phyloP scores from a whole-genome alignment of 2,113 vertebrate species.

The Ceyx margarethae region DNA sequence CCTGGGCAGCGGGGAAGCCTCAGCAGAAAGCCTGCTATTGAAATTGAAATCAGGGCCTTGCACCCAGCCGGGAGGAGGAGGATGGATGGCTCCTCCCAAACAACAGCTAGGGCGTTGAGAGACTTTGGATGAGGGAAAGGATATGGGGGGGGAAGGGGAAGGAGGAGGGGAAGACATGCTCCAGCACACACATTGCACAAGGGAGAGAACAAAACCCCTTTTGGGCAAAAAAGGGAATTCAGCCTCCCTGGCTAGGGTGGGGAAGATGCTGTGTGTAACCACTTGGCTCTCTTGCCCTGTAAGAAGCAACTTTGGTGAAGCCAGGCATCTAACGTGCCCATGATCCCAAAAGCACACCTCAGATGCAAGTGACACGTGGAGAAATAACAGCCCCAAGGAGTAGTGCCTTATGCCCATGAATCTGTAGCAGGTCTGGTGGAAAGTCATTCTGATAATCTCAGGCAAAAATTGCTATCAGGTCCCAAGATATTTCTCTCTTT shows the following conservation, averaged over 20 bases:
- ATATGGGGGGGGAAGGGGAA: not conserved
- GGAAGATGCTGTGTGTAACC: rapidly evolving
- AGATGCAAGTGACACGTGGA: not conserved
- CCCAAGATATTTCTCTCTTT: not conserved
- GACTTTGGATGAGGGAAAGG: not conserved
- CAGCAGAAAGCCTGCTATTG: constrained; percentile 74
- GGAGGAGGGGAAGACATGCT: not conserved
- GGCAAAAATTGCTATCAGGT: not conserved
- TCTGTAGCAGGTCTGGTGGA: not conserved
- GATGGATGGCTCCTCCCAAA: not conserved
- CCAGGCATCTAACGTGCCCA: rapidly evolving
- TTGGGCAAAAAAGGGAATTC: not conserved
- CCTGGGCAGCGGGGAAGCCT: constrained; percentile 64
- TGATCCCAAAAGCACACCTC: not conserved
- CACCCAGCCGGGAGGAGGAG: constrained; percentile 58
- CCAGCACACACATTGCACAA: not conserved
- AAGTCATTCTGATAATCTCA: rapidly evolving
- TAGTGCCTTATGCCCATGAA: not conserved
- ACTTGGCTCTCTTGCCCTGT: rapidly evolving
- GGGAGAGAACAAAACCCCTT: not conserved
- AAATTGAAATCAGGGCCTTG: constrained; percentile 79
- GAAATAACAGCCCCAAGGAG: not conserved
- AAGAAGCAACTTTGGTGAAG: rapidly evolving
- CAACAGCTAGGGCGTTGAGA: constrained; percentile 30
- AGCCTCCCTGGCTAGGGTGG: rapidly evolving